These are phyloP conservation scores for Channallabes apus DNA, from an alignment of 2,797 vertebrate genomes.

Conservation along the genomic window DNA sequence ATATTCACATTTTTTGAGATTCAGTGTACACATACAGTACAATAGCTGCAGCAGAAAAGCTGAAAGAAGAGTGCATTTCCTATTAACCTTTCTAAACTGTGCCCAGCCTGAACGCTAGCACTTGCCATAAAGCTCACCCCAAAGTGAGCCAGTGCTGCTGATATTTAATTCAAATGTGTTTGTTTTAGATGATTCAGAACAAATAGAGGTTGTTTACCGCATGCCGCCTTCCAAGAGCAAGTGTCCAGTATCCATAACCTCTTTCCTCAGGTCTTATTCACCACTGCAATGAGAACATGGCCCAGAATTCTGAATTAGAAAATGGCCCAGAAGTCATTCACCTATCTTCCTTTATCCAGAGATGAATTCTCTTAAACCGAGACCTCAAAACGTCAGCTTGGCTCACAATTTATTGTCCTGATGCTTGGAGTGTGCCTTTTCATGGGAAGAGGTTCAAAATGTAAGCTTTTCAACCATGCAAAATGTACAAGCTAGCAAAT, in stretches of 20 bases:
- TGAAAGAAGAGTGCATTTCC: background rate
- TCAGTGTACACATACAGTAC: background rate
- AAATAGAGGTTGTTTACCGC: background rate
- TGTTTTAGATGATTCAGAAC: slow-evolving; percentile 15
- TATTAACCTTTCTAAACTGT: slow-evolving; percentile 22
- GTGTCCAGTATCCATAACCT: slow-evolving; percentile 49
- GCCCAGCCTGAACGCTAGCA: background rate
- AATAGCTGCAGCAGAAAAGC: background rate
- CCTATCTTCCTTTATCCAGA: slow-evolving; percentile 46
- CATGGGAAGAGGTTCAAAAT: slow-evolving; percentile 14
- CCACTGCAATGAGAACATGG: slow-evolving; percentile 48
- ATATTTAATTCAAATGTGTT: slow-evolving; percentile 12
- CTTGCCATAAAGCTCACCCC: background rate
- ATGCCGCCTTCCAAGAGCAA: slow-evolving; percentile 27
- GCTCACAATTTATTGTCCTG: slow-evolving; percentile 50
- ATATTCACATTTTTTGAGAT: no score
- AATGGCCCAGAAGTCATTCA: slow-evolving; percentile 48
- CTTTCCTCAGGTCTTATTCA: slow-evolving; percentile 45
- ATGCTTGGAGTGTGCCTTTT: slow-evolving; percentile 8
- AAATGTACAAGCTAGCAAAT: slow-evolving; percentile 29
- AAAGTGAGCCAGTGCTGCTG: background rate
- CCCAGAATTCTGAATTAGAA: slow-evolving; percentile 55
- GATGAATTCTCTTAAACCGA: slow-evolving; percentile 51
- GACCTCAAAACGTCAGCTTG: slow-evolving; percentile 55
- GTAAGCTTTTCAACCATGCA: background rate